phyloP scores from a whole-genome alignment of 1,140 invertebrate species.

The Paraescarpia echinospica region DNA sequence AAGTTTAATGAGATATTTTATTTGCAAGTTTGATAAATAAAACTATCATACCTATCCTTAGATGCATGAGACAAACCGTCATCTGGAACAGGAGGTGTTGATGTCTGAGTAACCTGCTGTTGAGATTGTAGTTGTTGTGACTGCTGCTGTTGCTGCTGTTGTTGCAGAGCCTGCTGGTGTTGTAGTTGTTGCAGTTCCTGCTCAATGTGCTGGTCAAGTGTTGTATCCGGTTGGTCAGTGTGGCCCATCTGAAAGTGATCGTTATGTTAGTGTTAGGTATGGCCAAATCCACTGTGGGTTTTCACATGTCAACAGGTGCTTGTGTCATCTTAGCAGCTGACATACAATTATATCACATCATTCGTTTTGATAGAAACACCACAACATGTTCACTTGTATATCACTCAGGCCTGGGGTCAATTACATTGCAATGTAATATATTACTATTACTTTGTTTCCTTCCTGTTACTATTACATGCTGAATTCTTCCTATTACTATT shows the following conservation, averaged over 20 bases:
- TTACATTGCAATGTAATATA: no score
- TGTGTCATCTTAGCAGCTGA: no score
- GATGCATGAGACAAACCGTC: slow-evolving; percentile 6
- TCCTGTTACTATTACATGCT: no score
- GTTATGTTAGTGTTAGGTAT: no score
- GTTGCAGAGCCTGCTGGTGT: slow-evolving; percentile 10
- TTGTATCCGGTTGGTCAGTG: neutral
- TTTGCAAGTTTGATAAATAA: neutral
- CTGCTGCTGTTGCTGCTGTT: slow-evolving; percentile 17
- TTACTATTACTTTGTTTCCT: no score
- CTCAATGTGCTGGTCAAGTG: slow-evolving; percentile 34
- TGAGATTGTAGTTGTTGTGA: slow-evolving; percentile 6
- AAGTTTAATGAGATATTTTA: no score
- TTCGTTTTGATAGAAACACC: no score
- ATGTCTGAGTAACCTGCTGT: neutral
- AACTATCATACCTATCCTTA: neutral
- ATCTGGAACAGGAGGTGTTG: slow-evolving; percentile 13
- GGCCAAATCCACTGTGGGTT: neutral
- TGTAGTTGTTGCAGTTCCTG: slow-evolving; percentile 30
- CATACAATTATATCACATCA: no score
- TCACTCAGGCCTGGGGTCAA: no score
- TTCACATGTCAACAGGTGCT: neutral
- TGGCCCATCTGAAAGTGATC: neutral
- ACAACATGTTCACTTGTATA: no score
- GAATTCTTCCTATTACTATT: no score